A percentile compares a stretch with the other conserved stretches of the same genome.
Evolutionary conservation across 2,797 vertebrate genomes (phyloP).

Genomic region (Syndactyla subalaris): DNA sequence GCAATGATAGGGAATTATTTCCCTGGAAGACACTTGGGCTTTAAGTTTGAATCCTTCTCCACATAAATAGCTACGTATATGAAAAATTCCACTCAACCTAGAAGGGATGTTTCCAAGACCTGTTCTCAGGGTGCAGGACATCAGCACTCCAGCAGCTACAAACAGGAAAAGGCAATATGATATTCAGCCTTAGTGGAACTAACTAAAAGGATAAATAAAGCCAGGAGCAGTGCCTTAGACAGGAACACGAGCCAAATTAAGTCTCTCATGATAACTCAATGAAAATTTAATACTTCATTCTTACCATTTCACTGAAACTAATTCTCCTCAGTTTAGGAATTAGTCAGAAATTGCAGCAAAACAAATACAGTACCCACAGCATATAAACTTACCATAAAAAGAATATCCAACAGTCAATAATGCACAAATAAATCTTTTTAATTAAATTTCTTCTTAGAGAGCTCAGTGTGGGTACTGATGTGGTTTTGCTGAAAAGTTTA

Average conservation of each 20-base stretch:
- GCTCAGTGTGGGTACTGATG: neutral
- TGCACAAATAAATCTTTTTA: slow-evolving; percentile 21
- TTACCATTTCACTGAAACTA: neutral
- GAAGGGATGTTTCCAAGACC: neutral
- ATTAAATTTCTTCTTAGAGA: neutral
- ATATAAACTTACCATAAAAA: slow-evolving; percentile 12
- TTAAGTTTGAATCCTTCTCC: neutral
- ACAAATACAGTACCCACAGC: neutral
- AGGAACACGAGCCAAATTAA: neutral
- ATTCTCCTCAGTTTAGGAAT: slow-evolving; percentile 8
- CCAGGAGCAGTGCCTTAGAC: neutral
- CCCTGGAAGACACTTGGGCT: neutral
- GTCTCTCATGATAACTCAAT: neutral
- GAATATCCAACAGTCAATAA: neutral
- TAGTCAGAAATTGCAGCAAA: slow-evolving; percentile 4
- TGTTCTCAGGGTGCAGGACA: neutral
- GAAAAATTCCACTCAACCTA: neutral
- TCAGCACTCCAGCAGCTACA: neutral
- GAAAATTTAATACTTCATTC: neutral
- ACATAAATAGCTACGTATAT: neutral
- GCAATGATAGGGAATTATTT: slow-evolving; percentile 4
- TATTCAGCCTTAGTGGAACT: neutral
- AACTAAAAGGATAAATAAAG: slow-evolving; percentile 7
- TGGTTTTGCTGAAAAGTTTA: neutral
- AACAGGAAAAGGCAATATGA: neutral